Evolutionary conservation across 2,113 vertebrate genomes (phyloP).

Genomic region (Pheucticus melanocephalus): DNA sequence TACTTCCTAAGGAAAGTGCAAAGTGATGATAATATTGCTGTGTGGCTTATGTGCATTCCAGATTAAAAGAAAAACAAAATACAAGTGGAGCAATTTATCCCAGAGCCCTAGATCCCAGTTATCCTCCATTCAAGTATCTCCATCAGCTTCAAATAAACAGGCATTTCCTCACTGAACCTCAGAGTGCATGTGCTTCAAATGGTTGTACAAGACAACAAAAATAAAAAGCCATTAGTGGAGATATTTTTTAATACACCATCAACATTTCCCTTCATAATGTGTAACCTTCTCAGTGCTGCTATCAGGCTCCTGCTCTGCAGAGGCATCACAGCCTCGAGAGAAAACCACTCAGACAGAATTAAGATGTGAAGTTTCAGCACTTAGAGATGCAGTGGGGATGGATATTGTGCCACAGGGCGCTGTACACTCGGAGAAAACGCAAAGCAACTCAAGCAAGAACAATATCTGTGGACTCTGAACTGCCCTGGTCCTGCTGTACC

Average conservation of each 20-base stretch:
- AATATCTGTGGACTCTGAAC: neutral
- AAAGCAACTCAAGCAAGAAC: slow-evolving; percentile 42
- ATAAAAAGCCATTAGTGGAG: slow-evolving; percentile 15
- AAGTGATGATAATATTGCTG: slow-evolving; percentile 60
- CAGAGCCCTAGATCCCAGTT: slow-evolving; percentile 34
- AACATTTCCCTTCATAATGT: neutral
- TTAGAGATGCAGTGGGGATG: slow-evolving; percentile 49
- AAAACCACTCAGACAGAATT: slow-evolving; percentile 72
- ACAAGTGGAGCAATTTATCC: slow-evolving; percentile 58
- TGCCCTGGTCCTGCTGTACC: neutral
- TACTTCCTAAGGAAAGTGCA: slow-evolving; percentile 61
- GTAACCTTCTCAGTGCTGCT: slow-evolving; percentile 37
- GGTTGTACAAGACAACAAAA: neutral
- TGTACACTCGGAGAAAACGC: neutral
- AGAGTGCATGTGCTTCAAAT: slow-evolving; percentile 8
- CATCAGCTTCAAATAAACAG: slow-evolving; percentile 20
- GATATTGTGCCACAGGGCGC: slow-evolving; percentile 61
- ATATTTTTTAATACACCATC: slow-evolving; percentile 58
- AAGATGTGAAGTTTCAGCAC: slow-evolving; percentile 67
- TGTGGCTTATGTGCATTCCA: slow-evolving; percentile 37
- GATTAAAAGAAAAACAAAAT: slow-evolving; percentile 49
- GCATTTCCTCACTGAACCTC: neutral
- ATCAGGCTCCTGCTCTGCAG: slow-evolving; percentile 30
- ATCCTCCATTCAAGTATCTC: slow-evolving; percentile 47
- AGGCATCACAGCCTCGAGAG: slow-evolving; percentile 60